Conservation (phyloP, 2,888 invertebrate species). For the Fragum sueziense region DNA sequence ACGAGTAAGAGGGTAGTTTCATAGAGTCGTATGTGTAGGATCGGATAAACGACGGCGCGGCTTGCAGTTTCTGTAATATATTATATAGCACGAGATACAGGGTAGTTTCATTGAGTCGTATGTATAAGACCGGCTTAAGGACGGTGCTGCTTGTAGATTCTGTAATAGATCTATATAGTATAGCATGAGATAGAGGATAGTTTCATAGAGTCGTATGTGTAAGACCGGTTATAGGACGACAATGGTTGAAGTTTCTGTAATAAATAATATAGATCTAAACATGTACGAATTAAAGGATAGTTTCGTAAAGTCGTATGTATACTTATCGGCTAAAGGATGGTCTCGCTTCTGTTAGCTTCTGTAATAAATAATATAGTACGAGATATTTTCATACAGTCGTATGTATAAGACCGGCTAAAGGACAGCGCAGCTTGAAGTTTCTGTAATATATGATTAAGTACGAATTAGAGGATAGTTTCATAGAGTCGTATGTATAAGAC, state of each 20-base stretch:
- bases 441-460: constrained; percentile 22
- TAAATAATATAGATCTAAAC: no score
- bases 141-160: constrained; percentile 44
- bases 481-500: no score
- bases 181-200: constrained; percentile 68
- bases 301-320: no score
- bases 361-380: no score
- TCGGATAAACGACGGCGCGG: constrained; percentile 46
- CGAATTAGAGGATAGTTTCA: no score
- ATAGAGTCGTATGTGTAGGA: constrained; percentile 69
- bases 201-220: constrained; percentile 69
- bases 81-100: constrained; percentile 54
- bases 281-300: no score
- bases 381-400: no score
- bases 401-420: constrained; percentile 64
- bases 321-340: no score
- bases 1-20: constrained; percentile 68
- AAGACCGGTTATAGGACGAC: no score
- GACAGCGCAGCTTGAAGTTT: constrained; percentile 43
- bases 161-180: no score
- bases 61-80: constrained; percentile 48
- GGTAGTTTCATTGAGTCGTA: constrained; percentile 71
- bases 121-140: constrained; percentile 63
- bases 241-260: no score
- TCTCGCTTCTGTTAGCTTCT: no score